Base-by-base conservation (phyloP, 2,888 invertebrate genomes). In the Bibio marci region DNA sequence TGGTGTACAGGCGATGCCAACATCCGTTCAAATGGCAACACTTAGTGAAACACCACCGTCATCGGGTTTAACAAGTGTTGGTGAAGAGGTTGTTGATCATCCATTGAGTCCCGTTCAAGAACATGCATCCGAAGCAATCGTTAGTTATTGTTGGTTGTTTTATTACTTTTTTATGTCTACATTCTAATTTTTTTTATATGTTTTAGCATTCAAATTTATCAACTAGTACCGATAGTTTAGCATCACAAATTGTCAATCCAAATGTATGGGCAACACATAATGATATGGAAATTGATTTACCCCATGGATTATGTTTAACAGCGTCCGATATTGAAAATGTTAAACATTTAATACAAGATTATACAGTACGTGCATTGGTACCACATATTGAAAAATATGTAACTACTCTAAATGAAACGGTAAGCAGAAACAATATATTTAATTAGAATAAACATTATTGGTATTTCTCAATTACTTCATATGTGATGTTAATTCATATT, bases 361-460 rank as follows among this genome's bases (percentile, higher is more conserved):
- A 91, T 64, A 76, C 81, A 42, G 69, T 79, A 12, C 76, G 82
- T 52, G 85, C 87, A 17, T 64, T 97, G 42, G 65, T 95, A 44
- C 95, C 95, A 1, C 87, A 90, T 59, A 76, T 91, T 30, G 97
- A 98, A 58, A 78, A 80, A 54, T 80, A 88, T 60, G 81, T 97
- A 51, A 71, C 72, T 39, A 68, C 75, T 42, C 60, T 91, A 30
- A 79, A 76, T 52, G 90, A 90, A 56, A 69, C 76, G 47, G 77
- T 81, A 56, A 61, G 63, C 55, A 42, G 25, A 15, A 7, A 22
- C 36, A 30, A 11, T 18, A 36, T n/a, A 32, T 2, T n/a, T 38
- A 22, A 27, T 4, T 34, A 18, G 30, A 7, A 40, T 14, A n/a
- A 5, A 36, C 7, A 25, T 41, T 42, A 27, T 8, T 36, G 38